Evolutionary conservation across 2,888 invertebrate species (phyloP).

Genomic region (Drosophila percnosoma): DNA sequence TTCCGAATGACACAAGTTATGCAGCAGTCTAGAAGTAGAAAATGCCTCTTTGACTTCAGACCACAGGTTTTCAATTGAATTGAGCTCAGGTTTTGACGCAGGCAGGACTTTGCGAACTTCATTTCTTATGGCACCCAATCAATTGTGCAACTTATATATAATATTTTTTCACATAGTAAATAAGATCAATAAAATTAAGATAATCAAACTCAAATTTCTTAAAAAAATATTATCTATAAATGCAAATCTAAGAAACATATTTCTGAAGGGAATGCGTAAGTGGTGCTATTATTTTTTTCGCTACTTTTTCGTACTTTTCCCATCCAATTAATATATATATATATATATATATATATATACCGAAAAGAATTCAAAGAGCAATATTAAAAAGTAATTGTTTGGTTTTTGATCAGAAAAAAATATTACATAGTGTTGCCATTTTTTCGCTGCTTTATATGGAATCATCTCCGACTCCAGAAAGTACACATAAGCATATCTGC

Average conservation of each 20-base stretch:
- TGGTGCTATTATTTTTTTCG: no score
- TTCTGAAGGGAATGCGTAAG: no score
- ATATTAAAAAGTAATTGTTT: neutral
- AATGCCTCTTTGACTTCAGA: neutral
- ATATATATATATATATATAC: neutral
- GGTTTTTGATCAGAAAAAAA: neutral
- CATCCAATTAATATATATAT: no score
- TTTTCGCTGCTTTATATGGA: neutral
- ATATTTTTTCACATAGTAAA: no score
- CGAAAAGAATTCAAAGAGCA: neutral
- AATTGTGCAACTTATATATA: no score
- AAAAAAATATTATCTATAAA: no score
- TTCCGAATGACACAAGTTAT: neutral
- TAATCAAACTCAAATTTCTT: no score
- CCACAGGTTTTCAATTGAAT: no score
- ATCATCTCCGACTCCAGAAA: neutral
- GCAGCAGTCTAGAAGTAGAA: neutral
- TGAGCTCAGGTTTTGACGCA: neutral
- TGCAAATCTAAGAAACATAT: no score
- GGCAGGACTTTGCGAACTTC: neutral
- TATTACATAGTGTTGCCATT: neutral
- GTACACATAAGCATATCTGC: neutral
- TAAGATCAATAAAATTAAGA: no score
- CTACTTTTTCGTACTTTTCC: no score
- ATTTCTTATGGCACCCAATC: no score